Evolutionary conservation across 2,113 vertebrate genomes (phyloP).

Genomic region (Etheostoma spectabile): DNA sequence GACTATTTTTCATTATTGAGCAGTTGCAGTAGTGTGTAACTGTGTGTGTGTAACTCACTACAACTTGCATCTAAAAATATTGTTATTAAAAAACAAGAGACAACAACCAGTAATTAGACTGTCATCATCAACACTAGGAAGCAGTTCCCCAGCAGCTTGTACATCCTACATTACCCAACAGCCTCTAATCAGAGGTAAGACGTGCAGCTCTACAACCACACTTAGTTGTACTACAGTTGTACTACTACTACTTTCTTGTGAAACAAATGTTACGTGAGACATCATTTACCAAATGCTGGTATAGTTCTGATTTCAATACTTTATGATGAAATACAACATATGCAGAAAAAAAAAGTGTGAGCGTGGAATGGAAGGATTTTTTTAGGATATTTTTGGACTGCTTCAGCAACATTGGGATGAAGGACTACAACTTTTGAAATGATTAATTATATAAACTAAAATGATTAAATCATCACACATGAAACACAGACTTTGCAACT

Average conservation of each 20-base stretch:
- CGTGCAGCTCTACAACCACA: background rate
- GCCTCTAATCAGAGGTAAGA: background rate
- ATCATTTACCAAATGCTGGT: too few relatives aligned
- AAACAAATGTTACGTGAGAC: background rate
- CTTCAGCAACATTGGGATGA: background rate
- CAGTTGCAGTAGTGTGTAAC: too few relatives aligned
- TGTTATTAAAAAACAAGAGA: too few relatives aligned
- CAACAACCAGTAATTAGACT: too few relatives aligned
- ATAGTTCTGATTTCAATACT: background rate
- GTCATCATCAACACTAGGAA: background rate
- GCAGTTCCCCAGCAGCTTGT: background rate
- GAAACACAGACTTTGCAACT: background rate
- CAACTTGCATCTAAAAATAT: too few relatives aligned
- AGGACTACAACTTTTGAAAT: background rate
- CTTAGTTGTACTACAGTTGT: too few relatives aligned
- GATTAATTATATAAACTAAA: background rate
- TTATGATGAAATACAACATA: background rate
- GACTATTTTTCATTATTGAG: too few relatives aligned
- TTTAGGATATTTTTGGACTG: background rate
- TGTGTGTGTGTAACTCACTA: too few relatives aligned
- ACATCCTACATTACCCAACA: background rate
- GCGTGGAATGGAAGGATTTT: background rate
- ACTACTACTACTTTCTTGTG: background rate
- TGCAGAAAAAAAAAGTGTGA: background rate
- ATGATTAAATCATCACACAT: background rate